Conservation (phyloP, 2,113 vertebrate species). For the Tragelaphus strepsiceros region DNA sequence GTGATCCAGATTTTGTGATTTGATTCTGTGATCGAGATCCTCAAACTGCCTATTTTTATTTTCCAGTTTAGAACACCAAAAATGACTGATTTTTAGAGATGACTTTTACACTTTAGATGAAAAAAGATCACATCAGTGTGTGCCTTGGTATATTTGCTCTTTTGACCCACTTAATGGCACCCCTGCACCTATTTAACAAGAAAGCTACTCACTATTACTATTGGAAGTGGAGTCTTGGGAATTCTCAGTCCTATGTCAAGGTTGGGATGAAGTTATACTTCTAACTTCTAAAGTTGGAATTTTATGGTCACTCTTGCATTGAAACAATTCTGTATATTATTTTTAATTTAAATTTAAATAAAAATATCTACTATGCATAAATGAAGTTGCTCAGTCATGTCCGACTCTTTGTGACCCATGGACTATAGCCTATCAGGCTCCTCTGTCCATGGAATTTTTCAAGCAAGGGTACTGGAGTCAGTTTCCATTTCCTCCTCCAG, state of each 20-base stretch:
- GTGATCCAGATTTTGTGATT: not conserved
- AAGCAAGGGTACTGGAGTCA: not conserved
- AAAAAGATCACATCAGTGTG: not conserved
- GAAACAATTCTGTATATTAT: not conserved
- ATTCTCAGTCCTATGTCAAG: not conserved
- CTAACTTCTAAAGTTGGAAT: not conserved
- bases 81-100: not conserved
- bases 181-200: not conserved
- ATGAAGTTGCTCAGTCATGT: not conserved
- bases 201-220: not conserved
- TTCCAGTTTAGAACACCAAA: not conserved
- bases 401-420: not conserved
- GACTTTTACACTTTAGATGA: not conserved
- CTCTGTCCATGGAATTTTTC: not conserved
- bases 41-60: not conserved
- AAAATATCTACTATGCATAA: not conserved
- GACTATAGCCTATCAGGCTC: not conserved
- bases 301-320: not conserved
- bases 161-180: not conserved
- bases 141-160: not conserved
- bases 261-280: not conserved
- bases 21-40: not conserved
- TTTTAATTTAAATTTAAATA: not conserved
- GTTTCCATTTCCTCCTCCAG: not conserved
- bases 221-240: not conserved